These are phyloP conservation scores for Pseudomyrmex dendroicus DNA, from an alignment of 1,140 invertebrate genomes.

Conservation along the genomic window DNA sequence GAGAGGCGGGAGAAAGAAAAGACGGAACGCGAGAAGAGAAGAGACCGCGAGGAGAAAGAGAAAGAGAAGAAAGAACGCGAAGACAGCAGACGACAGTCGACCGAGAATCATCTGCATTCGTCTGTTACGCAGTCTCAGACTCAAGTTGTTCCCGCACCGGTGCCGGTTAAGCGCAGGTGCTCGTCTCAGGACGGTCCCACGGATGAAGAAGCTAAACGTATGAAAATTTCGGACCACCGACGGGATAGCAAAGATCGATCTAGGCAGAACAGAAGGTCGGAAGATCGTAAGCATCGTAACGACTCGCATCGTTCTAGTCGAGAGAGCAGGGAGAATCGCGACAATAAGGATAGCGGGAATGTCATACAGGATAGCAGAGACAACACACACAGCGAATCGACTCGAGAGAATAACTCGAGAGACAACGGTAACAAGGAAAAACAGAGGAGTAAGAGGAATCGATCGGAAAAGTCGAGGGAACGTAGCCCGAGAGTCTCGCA, in stretches of 20 bases:
- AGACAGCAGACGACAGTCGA: constrained; percentile 70
- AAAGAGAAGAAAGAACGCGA: constrained; percentile 70
- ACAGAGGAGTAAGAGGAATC: constrained; percentile 77
- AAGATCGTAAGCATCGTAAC: constrained; percentile 83
- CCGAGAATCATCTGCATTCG: constrained; percentile 80
- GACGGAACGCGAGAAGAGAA: constrained; percentile 66
- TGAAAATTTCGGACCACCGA: constrained; percentile 88
- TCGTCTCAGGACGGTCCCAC: constrained; percentile 90
- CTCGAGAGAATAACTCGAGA: constrained; percentile 79
- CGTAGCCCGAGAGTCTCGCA: constrained; percentile 81
- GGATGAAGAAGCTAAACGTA: constrained; percentile 90
- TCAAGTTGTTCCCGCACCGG: constrained; percentile 86
- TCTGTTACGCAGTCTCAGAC: constrained; percentile 68
- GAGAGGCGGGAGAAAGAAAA: constrained; percentile 75
- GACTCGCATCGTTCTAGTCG: constrained; percentile 81
- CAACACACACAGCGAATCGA: constrained; percentile 50
- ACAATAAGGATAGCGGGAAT: constrained; percentile 77
- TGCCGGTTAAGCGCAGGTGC: constrained; percentile 89
- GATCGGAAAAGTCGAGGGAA: constrained; percentile 80
- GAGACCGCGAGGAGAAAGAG: constrained; percentile 73
- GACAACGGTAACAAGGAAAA: constrained; percentile 75
- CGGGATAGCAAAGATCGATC: constrained; percentile 90
- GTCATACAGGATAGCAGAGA: constrained; percentile 76
- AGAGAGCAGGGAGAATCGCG: constrained; percentile 81
- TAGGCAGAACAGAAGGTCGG: constrained; percentile 82